These are phyloP conservation scores for Axis porcinus DNA, from an alignment of 2,113 vertebrate species.

Conservation along the genomic window DNA sequence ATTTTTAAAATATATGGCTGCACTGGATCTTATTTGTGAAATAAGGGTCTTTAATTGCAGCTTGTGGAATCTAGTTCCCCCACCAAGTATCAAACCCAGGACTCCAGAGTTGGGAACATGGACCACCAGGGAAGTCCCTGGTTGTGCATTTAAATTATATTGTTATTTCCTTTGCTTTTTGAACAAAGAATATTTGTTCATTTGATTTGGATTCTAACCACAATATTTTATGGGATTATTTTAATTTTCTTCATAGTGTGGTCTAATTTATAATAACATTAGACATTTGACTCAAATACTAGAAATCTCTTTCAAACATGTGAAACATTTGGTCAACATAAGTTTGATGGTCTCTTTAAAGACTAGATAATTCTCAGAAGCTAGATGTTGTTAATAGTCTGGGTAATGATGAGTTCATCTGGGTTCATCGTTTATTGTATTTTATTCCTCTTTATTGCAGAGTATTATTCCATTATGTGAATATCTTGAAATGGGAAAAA, in stretches of 20 bases:
- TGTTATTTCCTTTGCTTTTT: conserved; percentile 23
- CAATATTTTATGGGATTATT: neutral
- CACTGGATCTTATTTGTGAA: neutral
- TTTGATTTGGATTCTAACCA: conserved; percentile 12
- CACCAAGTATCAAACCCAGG: neutral
- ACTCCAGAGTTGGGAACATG: neutral
- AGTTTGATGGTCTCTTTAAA: neutral
- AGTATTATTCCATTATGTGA: neutral
- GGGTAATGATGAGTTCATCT: neutral
- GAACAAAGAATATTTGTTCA: neutral
- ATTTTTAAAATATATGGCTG: neutral
- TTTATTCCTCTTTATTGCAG: neutral
- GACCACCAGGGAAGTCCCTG: neutral
- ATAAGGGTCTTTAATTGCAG: neutral
- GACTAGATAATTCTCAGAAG: neutral
- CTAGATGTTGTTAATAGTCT: neutral
- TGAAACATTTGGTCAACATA: neutral
- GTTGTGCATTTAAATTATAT: neutral
- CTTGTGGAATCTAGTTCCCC: neutral
- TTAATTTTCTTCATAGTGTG: neutral
- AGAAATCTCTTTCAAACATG: neutral
- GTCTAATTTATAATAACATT: conserved; percentile 21
- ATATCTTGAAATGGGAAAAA: neutral
- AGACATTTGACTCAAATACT: neutral
- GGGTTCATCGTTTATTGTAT: neutral